These are phyloP conservation scores for Cistogaster globosa DNA, from an alignment of 2,888 invertebrate species.

Conservation along the genomic window DNA sequence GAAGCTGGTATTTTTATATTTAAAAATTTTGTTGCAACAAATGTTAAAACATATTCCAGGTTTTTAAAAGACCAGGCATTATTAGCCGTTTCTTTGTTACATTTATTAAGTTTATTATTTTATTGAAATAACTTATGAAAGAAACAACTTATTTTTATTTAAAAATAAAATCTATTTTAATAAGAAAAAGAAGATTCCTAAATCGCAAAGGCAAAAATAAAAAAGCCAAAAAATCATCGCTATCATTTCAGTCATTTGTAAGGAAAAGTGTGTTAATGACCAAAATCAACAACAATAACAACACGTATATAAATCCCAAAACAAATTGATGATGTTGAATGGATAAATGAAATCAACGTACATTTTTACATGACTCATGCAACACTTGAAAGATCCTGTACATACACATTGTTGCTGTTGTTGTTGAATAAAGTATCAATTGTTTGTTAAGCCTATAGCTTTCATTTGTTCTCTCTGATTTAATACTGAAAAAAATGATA, in stretches of 20 bases:
- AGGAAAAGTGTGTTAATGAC: constrained; percentile 76
- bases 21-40: no score
- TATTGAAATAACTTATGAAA: no score
- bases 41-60: no score
- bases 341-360: constrained; percentile 22
- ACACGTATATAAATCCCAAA: constrained; percentile 51
- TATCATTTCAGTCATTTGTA: constrained; percentile 36
- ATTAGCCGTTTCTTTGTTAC: no score
- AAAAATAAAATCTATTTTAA: background rate
- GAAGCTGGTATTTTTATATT: no score
- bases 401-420: background rate
- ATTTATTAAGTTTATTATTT: no score
- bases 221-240: constrained; percentile 10
- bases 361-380: constrained; percentile 57
- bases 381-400: constrained; percentile 26
- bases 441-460: constrained; percentile 33
- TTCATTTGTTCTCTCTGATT: constrained; percentile 47
- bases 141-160: no score
- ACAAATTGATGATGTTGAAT: constrained; percentile 65
- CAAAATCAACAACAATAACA: constrained; percentile 54
- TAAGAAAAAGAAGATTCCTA: background rate
- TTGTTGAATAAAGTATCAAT: background rate
- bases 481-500: constrained; percentile 11
- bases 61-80: no score
- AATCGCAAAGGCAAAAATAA: background rate